Evolutionary conservation across 2,888 invertebrate genomes (phyloP).

Genomic region (Drosophila melanocephala): DNA sequence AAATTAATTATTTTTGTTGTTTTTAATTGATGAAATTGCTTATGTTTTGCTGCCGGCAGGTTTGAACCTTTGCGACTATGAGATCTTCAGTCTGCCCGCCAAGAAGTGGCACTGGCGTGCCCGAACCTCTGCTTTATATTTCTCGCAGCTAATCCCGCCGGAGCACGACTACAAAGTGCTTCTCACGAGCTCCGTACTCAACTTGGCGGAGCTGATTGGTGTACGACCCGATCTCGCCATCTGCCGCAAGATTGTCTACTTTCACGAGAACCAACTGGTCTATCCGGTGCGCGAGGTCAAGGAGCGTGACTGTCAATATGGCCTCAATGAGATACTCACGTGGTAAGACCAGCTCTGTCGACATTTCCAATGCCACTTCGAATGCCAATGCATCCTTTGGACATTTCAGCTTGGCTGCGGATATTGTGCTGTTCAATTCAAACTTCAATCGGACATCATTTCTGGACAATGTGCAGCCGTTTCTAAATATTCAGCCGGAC

Average conservation of each 20-base stretch:
- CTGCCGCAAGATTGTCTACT: conserved; percentile 89
- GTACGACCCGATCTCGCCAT: conserved; percentile 88
- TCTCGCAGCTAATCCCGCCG: conserved; percentile 88
- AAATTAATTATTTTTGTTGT: background rate
- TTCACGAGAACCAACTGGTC: conserved; percentile 91
- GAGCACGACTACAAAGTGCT: conserved; percentile 87
- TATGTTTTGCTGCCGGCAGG: conserved; percentile 61
- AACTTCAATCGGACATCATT: conserved; percentile 90
- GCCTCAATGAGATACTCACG: conserved; percentile 90
- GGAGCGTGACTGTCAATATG: conserved; percentile 91
- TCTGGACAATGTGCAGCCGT: conserved; percentile 87
- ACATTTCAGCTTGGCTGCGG: conserved; percentile 88
- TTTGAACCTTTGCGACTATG: conserved; percentile 82
- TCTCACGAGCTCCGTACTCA: conserved; percentile 90
- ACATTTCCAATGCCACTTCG: background rate
- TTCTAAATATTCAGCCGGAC: conserved; percentile 89
- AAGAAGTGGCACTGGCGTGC: conserved; percentile 93
- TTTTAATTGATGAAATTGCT: background rate
- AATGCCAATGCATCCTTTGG: background rate
- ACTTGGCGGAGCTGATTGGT: conserved; percentile 89
- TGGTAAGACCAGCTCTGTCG: conserved; percentile 86
- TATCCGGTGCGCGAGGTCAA: conserved; percentile 89
- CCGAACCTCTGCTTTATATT: conserved; percentile 88
- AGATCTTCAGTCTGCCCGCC: conserved; percentile 87
- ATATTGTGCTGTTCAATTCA: conserved; percentile 90